Conservation (phyloP, 2,888 invertebrate species). For the Isoperla grammatica region DNA sequence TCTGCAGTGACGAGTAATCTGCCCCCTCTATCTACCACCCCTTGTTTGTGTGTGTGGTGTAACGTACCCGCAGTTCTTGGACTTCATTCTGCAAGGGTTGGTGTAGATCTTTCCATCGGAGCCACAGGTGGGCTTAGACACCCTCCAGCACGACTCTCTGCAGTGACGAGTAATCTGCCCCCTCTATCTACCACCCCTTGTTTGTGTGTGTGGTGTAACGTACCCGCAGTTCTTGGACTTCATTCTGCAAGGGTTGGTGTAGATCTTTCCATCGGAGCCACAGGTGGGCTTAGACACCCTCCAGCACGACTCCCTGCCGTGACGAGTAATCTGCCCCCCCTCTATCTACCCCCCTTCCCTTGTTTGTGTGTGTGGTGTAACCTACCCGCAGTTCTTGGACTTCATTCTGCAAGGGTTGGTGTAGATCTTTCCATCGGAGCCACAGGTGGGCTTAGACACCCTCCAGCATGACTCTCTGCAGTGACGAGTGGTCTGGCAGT, state of each 20-base stretch:
- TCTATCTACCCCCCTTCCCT: no score
- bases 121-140: conserved; percentile 82
- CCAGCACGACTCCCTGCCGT: conserved; percentile 89
- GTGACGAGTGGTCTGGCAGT: conserved; percentile 86
- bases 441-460: conserved; percentile 82
- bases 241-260: conserved; percentile 87
- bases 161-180: conserved; percentile 88
- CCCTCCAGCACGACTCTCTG: conserved; percentile 85
- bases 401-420: conserved; percentile 89
- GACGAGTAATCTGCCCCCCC: conserved; percentile 85
- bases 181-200: no score
- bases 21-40: no score
- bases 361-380: no score
- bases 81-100: conserved; percentile 86
- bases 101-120: conserved; percentile 85
- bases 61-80: conserved; percentile 81
- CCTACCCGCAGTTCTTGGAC: conserved; percentile 84
- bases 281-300: conserved; percentile 83
- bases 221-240: conserved; percentile 89
- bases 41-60: no score
- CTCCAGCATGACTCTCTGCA: conserved; percentile 89
- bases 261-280: conserved; percentile 83
- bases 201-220: no score
- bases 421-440: conserved; percentile 83
- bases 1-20: conserved; percentile 83